Evolutionary conservation across 2,113 vertebrate species (phyloP).

Genomic region (Mus pahari): DNA sequence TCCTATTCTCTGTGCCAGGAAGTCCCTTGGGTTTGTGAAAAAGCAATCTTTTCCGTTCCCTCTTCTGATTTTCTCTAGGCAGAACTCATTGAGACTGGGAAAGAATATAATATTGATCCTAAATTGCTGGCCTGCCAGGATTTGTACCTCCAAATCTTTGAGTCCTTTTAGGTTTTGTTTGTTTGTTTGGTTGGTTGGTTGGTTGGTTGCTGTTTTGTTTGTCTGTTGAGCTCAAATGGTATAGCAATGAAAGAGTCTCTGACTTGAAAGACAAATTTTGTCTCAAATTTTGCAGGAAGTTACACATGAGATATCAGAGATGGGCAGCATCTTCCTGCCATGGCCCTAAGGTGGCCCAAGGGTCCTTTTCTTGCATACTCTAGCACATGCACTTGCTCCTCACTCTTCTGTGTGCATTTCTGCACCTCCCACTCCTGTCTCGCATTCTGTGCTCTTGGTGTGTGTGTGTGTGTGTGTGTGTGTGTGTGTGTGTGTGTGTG

Average conservation of each 20-base stretch:
- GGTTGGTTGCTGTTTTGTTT: background rate
- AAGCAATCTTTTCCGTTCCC: constrained; percentile 22
- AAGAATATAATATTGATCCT: background rate
- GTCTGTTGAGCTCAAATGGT: background rate
- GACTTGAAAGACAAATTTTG: constrained; percentile 49
- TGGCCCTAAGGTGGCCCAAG: background rate
- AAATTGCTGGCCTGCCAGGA: background rate
- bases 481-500: background rate
- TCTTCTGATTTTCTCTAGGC: constrained; percentile 30
- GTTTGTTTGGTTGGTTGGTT: too few species aligned
- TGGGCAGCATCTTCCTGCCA: background rate
- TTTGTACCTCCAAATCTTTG: constrained; percentile 33
- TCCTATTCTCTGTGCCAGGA: background rate
- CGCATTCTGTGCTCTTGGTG: background rate
- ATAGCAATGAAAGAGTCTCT: constrained; percentile 40
- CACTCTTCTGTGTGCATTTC: background rate
- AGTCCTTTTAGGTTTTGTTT: constrained; percentile 23
- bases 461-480: background rate
- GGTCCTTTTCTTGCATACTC: background rate
- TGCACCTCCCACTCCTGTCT: background rate
- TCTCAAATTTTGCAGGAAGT: constrained; percentile 23
- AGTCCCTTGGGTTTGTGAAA: constrained; percentile 32
- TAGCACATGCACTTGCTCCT: background rate
- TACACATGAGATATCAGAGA: background rate
- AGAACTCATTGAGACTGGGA: background rate